Evolutionary conservation across 2,797 vertebrate genomes (phyloP).

Genomic region (Enteromius viviparus): DNA sequence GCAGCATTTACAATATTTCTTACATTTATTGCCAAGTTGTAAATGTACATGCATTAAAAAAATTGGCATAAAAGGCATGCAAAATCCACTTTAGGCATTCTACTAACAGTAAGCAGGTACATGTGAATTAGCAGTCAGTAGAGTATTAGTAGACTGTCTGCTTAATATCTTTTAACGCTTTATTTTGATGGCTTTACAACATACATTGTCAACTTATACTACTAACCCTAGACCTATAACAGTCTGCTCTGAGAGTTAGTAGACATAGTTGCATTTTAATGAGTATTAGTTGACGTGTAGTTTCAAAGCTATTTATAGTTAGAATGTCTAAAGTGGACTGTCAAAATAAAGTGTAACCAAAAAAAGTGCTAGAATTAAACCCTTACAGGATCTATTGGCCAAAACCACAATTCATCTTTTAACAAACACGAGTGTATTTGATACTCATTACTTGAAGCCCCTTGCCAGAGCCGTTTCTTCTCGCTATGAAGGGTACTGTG

Average conservation of each 20-base stretch:
- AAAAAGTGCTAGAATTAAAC: background rate
- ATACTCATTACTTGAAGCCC: constrained; percentile 26
- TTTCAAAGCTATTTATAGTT: background rate
- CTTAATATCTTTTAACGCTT: background rate
- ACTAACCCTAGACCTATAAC: background rate
- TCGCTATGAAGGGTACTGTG: constrained; percentile 13
- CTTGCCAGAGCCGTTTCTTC: constrained; percentile 24
- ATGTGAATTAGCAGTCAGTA: background rate
- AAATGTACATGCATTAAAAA: background rate
- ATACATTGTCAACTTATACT: background rate
- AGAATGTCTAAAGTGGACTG: background rate
- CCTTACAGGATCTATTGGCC: too few species aligned
- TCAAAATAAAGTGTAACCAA: background rate
- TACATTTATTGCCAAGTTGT: background rate
- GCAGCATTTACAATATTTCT: background rate
- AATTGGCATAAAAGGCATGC: too few species aligned
- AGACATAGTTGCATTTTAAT: background rate
- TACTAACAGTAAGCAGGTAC: background rate
- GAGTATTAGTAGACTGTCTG: too few species aligned
- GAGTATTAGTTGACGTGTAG: too few species aligned
- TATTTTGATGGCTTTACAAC: background rate
- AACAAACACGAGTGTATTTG: constrained; percentile 12
- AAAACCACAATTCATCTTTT: constrained; percentile 1
- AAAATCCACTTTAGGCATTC: background rate
- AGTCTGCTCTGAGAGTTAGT: background rate